A percentile compares a stretch with the other conserved stretches of the same genome.
phyloP scores from a whole-genome alignment of 2,113 vertebrate species.

The Myodes glareolus region DNA sequence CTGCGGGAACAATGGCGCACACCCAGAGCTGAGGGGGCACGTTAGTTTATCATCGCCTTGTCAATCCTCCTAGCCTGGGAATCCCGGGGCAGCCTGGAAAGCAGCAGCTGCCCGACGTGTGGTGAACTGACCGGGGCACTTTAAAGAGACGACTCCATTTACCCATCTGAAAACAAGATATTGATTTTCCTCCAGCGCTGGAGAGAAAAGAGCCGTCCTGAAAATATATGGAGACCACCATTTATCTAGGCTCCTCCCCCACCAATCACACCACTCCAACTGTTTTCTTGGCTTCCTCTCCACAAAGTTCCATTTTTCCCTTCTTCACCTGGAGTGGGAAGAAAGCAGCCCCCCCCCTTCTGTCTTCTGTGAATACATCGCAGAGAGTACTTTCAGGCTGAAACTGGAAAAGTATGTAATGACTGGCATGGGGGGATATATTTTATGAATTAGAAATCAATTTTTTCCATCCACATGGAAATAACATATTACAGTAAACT shows the following conservation, averaged over 20 bases:
- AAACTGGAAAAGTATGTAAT: slow-evolving; percentile 61
- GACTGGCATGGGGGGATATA: slow-evolving; percentile 57
- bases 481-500: slow-evolving; percentile 68
- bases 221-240: slow-evolving; percentile 80
- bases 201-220: slow-evolving; percentile 79
- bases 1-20: slow-evolving; percentile 95
- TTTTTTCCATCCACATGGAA: slow-evolving; percentile 71
- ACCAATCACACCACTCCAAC: slow-evolving; percentile 78
- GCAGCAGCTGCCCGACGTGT: slow-evolving; percentile 98
- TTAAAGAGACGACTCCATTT: slow-evolving; percentile 88
- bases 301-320: slow-evolving; percentile 75
- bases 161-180: slow-evolving; percentile 90
- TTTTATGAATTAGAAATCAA: slow-evolving; percentile 78
- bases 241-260: slow-evolving; percentile 76
- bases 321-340: slow-evolving; percentile 77
- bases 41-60: slow-evolving; percentile 99
- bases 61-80: slow-evolving; percentile 99
- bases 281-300: slow-evolving; percentile 78
- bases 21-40: slow-evolving; percentile 97
- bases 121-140: slow-evolving; percentile 90
- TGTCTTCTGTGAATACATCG: slow-evolving; percentile 59
- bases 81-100: slow-evolving; percentile 95
- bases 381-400: slow-evolving; percentile 63
- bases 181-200: slow-evolving; percentile 87
- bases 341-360: slow-evolving; percentile 52